Conservation (phyloP, 1,140 invertebrate species). For the Oedothorax gibbosus region DNA sequence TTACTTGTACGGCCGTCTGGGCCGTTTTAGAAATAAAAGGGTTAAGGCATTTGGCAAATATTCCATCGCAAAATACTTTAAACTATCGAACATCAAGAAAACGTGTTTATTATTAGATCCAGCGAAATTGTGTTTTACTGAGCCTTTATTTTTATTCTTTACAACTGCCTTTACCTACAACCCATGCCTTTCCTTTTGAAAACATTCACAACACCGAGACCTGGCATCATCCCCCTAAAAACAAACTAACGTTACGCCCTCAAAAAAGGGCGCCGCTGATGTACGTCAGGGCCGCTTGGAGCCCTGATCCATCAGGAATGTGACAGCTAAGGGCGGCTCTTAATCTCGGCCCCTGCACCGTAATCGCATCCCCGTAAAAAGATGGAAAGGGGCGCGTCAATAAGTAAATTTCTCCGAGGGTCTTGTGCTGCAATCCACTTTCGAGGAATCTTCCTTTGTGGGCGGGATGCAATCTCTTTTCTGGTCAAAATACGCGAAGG, state of each 20-base stretch:
- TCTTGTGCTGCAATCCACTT: constrained; percentile 35
- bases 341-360: constrained; percentile 34
- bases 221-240: no score
- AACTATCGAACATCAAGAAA: no score
- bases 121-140: no score
- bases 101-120: no score
- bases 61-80: no score
- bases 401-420: constrained; percentile 53
- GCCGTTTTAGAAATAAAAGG: no score
- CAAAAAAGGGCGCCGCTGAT: neutral
- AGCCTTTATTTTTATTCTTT: no score
- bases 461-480: constrained; percentile 28
- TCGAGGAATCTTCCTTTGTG: constrained; percentile 19
- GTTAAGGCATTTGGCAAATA: no score
- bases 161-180: neutral
- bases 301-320: constrained; percentile 39
- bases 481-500: neutral
- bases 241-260: neutral
- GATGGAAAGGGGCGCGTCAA: constrained; percentile 20
- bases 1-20: no score
- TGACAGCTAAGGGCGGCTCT: constrained; percentile 31
- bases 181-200: neutral
- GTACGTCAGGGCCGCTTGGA: constrained; percentile 40
- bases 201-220: neutral
- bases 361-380: constrained; percentile 46